Conservation (phyloP, 2,113 vertebrate genomes). For the Bufo bufo region DNA sequence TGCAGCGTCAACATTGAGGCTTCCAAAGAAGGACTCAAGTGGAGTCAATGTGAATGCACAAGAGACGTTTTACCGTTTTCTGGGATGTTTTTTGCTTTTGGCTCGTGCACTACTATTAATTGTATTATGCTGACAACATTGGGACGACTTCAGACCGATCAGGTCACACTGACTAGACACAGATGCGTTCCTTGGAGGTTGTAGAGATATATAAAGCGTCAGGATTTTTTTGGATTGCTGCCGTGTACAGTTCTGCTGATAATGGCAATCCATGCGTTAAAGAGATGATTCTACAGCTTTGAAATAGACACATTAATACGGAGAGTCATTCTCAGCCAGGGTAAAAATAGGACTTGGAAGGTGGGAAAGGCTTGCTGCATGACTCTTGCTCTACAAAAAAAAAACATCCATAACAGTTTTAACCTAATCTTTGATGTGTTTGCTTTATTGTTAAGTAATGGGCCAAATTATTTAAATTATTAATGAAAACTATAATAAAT, state of each 20-base stretch:
- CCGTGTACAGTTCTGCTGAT: conserved; percentile 33
- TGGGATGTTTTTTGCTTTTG: neutral
- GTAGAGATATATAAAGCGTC: neutral
- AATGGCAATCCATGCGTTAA: conserved; percentile 32
- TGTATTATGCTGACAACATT: neutral
- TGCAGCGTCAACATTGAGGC: neutral
- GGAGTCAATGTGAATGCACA: neutral
- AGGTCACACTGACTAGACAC: neutral
- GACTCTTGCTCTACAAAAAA: conserved; percentile 10
- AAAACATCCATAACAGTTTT: neutral
- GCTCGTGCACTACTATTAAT: neutral
- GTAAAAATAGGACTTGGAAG: conserved; percentile 44
- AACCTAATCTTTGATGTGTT: neutral
- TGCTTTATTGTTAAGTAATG: neutral
- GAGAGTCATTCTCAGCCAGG: conserved; percentile 17
- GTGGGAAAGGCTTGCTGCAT: conserved; percentile 1
- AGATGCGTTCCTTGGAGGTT: neutral
- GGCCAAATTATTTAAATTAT: neutral
- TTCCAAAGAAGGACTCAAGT: neutral
- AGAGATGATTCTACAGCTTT: conserved; percentile 32
- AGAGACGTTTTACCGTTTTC: neutral
- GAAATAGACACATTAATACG: conserved; percentile 48
- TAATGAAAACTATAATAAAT: too few species aligned
- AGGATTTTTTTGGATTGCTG: neutral
- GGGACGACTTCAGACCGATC: neutral